phyloP scores from a whole-genome alignment of 2,113 vertebrate genomes.

The Agelaius tricolor region DNA sequence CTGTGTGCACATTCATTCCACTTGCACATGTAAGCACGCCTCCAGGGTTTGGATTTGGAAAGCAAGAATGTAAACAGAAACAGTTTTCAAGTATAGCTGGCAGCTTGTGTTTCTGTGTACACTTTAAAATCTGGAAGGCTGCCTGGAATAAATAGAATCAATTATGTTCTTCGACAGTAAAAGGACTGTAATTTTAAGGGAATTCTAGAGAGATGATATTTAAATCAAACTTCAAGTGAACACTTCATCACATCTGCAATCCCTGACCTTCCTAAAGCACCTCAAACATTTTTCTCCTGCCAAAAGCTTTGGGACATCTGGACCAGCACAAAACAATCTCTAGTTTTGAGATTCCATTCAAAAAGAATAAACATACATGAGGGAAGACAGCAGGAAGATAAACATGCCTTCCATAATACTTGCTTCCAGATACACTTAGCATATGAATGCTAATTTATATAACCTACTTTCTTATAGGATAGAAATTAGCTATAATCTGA shows the following conservation, averaged over 20 bases:
- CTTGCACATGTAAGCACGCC: slow-evolving; percentile 44
- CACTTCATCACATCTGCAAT: neutral
- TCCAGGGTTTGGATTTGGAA: slow-evolving; percentile 58
- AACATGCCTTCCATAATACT: neutral
- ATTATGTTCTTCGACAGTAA: slow-evolving; percentile 42
- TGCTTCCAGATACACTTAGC: neutral
- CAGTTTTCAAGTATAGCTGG: slow-evolving; percentile 46
- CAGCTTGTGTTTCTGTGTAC: slow-evolving; percentile 61
- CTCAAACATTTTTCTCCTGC: neutral
- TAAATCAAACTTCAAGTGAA: neutral
- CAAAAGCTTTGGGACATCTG: neutral
- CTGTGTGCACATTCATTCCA: neutral
- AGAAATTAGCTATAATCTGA: neutral
- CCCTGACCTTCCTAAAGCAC: neutral
- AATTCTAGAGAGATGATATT: neutral
- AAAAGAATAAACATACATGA: neutral
- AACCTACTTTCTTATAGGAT: neutral
- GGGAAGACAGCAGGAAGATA: neutral
- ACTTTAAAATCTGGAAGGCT: slow-evolving; percentile 51
- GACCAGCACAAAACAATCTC: neutral
- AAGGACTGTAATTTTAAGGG: slow-evolving; percentile 8
- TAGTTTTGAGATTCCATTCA: neutral
- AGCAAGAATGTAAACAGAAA: slow-evolving; percentile 59
- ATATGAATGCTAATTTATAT: neutral
- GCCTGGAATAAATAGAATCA: slow-evolving; percentile 52